A percentile compares a stretch with the other conserved stretches of the same genome.
phyloP scores from a whole-genome alignment of 35 echinoderm and acorn worm genomes.

The Nesometra sesokonis region DNA sequence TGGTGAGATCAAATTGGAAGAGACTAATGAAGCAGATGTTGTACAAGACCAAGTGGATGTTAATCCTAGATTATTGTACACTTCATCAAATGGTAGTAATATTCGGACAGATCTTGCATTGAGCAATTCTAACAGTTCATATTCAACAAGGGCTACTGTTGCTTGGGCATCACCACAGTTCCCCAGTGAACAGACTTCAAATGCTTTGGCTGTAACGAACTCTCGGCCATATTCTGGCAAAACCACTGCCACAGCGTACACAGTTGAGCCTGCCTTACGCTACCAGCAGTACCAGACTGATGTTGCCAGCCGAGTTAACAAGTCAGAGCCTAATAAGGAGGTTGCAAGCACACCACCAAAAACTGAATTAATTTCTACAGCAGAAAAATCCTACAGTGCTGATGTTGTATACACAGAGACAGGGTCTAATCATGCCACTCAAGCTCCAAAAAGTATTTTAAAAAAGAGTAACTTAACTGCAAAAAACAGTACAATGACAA shows the following conservation, averaged over 20 bases:
- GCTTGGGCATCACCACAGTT: constrained; percentile 8
- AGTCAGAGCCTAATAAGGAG: not conserved
- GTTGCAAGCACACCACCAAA: not conserved
- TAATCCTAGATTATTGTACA: constrained; percentile 11
- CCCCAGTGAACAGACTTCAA: not conserved
- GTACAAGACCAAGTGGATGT: constrained; percentile 23
- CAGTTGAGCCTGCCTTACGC: not conserved
- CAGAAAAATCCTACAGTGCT: too few species aligned
- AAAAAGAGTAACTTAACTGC: constrained; percentile 21
- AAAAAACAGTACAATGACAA: not conserved
- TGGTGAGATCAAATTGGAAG: constrained; percentile 25
- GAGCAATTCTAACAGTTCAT: not conserved
- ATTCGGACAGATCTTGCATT: not conserved
- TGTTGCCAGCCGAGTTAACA: not conserved
- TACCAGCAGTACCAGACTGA: not conserved
- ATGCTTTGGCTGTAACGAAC: not conserved
- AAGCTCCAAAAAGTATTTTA: constrained; percentile 54
- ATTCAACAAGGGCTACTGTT: constrained; percentile 16
- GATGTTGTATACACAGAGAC: not conserved
- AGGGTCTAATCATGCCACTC: not conserved
- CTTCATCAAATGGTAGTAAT: not conserved
- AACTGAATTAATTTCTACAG: not conserved
- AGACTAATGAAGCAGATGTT: constrained; percentile 45
- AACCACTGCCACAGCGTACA: constrained; percentile 53
- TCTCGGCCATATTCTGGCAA: constrained; percentile 41